phyloP scores from a whole-genome alignment of 2,797 vertebrate genomes.

The Amphiprion clarkii region DNA sequence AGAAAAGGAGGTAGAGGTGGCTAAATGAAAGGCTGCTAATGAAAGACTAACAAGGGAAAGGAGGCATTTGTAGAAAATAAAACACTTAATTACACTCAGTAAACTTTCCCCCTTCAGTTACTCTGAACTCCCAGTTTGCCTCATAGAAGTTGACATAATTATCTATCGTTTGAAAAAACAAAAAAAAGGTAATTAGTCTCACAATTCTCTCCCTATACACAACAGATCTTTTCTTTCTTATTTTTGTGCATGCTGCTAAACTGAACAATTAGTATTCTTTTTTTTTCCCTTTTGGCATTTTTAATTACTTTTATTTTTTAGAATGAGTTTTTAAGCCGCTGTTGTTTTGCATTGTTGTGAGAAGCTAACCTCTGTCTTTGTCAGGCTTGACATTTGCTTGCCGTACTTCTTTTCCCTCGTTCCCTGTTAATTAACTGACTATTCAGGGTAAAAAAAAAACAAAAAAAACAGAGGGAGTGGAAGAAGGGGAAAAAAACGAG shows the following conservation, averaged over 20 bases:
- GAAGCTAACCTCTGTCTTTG: slow-evolving; percentile 68
- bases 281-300: slow-evolving; percentile 50
- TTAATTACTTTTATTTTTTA: slow-evolving; percentile 70
- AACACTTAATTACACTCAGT: slow-evolving; percentile 62
- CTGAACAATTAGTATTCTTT: slow-evolving; percentile 56
- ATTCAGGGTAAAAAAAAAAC: slow-evolving; percentile 42
- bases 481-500: neutral
- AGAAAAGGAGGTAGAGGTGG: slow-evolving; percentile 27
- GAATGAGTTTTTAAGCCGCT: slow-evolving; percentile 46
- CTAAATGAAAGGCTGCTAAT: slow-evolving; percentile 46
- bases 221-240: slow-evolving; percentile 42
- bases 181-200: slow-evolving; percentile 63
- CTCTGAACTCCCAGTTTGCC: slow-evolving; percentile 55
- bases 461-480: neutral
- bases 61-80: slow-evolving; percentile 54
- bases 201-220: slow-evolving; percentile 40
- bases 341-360: slow-evolving; percentile 55
- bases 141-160: slow-evolving; percentile 66
- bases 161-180: slow-evolving; percentile 62
- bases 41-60: slow-evolving; percentile 54
- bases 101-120: slow-evolving; percentile 51
- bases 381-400: slow-evolving; percentile 69
- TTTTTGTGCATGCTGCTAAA: slow-evolving; percentile 45
- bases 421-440: slow-evolving; percentile 66
- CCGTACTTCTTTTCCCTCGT: slow-evolving; percentile 24